phyloP scores from a whole-genome alignment of 2,888 invertebrate species.

The Metellina segmentata region DNA sequence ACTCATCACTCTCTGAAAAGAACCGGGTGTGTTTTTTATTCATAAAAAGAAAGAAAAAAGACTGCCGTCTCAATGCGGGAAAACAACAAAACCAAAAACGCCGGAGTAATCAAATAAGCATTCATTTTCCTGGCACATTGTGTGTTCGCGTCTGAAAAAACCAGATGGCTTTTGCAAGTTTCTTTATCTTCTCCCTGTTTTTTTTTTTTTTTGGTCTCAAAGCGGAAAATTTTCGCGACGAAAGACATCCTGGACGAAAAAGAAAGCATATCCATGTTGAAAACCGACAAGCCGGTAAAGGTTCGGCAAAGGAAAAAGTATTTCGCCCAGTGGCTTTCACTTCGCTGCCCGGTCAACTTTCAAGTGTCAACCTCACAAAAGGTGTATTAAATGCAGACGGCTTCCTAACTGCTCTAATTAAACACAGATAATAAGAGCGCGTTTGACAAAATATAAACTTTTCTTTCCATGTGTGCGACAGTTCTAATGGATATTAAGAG shows the following conservation, averaged over 20 bases:
- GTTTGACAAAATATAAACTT: no score
- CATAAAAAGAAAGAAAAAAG: not conserved
- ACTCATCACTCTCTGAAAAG: not conserved
- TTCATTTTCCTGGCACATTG: slow-evolving; percentile 56
- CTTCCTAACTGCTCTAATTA: no score
- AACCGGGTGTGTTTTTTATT: not conserved
- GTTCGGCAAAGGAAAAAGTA: no score
- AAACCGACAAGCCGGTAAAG: no score
- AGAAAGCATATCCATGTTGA: no score
- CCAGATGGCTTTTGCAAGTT: slow-evolving; percentile 39
- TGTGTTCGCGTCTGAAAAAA: slow-evolving; percentile 37
- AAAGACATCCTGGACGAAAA: slow-evolving; percentile 6
- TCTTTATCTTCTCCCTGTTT: not conserved
- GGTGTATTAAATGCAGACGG: no score
- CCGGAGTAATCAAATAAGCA: slow-evolving; percentile 68
- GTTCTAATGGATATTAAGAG: no score
- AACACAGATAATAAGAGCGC: no score
- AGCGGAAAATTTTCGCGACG: slow-evolving; percentile 28
- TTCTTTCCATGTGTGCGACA: no score
- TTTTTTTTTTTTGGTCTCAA: not conserved
- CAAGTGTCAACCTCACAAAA: no score
- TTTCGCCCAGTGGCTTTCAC: no score
- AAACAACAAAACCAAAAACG: slow-evolving; percentile 2
- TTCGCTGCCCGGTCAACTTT: no score
- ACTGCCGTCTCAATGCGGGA: slow-evolving; percentile 14